Evolutionary conservation across 2,888 invertebrate species (phyloP), one percentile per base, ranked within the genome.

Genomic region (Heteromyza rotundicornis): DNA sequence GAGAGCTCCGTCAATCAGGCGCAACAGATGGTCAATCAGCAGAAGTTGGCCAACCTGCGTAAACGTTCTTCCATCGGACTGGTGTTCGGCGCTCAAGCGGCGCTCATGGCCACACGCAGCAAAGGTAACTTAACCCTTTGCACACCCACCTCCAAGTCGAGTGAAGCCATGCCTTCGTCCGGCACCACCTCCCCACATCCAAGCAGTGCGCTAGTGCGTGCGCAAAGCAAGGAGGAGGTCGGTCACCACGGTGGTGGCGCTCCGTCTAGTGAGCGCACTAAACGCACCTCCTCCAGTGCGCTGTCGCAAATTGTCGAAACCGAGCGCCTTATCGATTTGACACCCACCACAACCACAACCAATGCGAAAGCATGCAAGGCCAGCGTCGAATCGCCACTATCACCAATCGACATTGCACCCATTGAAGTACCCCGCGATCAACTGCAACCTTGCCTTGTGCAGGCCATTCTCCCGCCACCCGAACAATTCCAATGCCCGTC

Each of bases 391-490:
- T 76, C 79, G 36, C 79, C 81, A 35, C 63, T 81, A 10, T 81
- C 81, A 7, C 81, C 81, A 53, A 80, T 79, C 36, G 75, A 82
- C 63, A 74, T 82, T 62, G 81, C 80, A 20, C 83, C 83, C 32
- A 79, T 81, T 60, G 79, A 79, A 68, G 76, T 81, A 64, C 79
- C 80, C 32, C 70, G 71, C 20, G 79, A 80, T 16, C 74, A 80
- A 60, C 74, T 78, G 58, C 80, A 78, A 51, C 86, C 86, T 75
- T 85, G 81, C 66, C 66, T 85, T 63, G 84, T 88, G 72, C 89
- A 89, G 81, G 87, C 88, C 74, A 90, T 92, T 71, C 88, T 92
- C 70, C 90, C 91, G 65, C 91, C 91, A 32, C 91, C 91, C 63
- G 86, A 87, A 69, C 89, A 90, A 79, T 91, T 92, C 75, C 88